These are phyloP conservation scores for Lutjanus erythropterus DNA, from an alignment of 2,113 vertebrate genomes.

Conservation along the genomic window DNA sequence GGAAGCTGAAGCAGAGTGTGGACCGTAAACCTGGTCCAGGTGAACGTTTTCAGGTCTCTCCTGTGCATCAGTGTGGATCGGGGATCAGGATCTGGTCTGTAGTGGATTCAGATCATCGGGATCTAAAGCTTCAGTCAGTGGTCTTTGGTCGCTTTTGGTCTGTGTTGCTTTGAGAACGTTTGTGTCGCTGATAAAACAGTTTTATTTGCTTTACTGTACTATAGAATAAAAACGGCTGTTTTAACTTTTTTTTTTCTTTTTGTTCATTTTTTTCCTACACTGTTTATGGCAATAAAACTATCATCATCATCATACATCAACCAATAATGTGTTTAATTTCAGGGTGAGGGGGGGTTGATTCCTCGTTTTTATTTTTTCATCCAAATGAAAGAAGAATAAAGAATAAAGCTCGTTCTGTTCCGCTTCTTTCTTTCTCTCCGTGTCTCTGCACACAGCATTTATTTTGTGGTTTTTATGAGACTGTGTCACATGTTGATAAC, in stretches of 20 bases:
- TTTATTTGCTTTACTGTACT: conserved; percentile 71
- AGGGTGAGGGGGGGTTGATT: conserved; percentile 20
- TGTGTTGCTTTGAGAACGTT: conserved; percentile 14
- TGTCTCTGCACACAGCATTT: too few relatives aligned
- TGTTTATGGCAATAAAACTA: conserved; percentile 87
- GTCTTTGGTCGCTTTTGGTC: conserved; percentile 1
- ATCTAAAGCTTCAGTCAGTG: conserved; percentile 17
- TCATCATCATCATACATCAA: conserved; percentile 71
- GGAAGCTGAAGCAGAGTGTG: background rate
- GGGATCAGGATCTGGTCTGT: conserved; percentile 39
- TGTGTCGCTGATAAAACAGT: conserved; percentile 38
- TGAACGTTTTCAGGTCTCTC: conserved; percentile 13
- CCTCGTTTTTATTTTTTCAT: background rate
- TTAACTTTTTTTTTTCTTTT: conserved; percentile 66
- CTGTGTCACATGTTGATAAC: too few relatives aligned
- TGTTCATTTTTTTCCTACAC: conserved; percentile 78
- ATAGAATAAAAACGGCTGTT: conserved; percentile 75
- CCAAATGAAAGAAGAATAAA: conserved; percentile 25
- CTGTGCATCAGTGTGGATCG: conserved; percentile 19
- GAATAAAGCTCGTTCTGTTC: conserved; percentile 38
- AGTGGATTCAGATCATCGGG: conserved; percentile 18
- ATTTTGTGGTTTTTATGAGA: too few relatives aligned
- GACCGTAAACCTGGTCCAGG: conserved; percentile 16
- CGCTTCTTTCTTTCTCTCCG: background rate
- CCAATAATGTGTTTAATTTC: conserved; percentile 73